These are phyloP conservation scores for Nipponacmea schrenckii DNA, from an alignment of 2,888 invertebrate species.

Conservation along the genomic window DNA sequence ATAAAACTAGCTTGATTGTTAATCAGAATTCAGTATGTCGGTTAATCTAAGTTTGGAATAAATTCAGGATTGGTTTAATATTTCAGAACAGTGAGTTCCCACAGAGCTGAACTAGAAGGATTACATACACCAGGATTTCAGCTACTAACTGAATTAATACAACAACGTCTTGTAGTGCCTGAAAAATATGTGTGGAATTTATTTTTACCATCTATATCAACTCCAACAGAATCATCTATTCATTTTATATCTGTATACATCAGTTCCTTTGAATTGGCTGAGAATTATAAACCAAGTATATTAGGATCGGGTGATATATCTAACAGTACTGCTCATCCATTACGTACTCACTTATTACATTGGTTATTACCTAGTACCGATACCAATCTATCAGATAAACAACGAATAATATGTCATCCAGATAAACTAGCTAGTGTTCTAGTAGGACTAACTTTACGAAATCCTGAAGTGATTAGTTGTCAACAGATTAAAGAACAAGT, in stretches of 20 bases:
- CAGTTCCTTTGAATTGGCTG: conserved; percentile 40
- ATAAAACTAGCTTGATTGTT: no score
- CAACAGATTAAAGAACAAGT: conserved; percentile 2
- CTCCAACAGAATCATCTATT: conserved; percentile 45
- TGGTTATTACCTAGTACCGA: conserved; percentile 50
- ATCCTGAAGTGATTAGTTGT: conserved; percentile 26
- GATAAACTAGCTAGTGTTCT: conserved; percentile 39
- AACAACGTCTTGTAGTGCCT: conserved; percentile 37
- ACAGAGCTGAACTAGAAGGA: conserved; percentile 50
- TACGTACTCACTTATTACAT: conserved; percentile 51
- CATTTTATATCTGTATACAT: conserved; percentile 44
- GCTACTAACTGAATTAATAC: conserved; percentile 46
- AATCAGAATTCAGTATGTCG: no score
- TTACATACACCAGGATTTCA: conserved; percentile 38
- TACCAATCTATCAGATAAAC: background rate
- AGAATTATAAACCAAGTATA: conserved; percentile 47
- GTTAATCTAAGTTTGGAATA: no score
- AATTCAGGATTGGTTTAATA: conserved; percentile 1
- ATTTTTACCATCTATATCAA: conserved; percentile 47
- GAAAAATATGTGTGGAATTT: conserved; percentile 60
- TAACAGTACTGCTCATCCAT: conserved; percentile 31
- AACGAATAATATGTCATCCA: conserved; percentile 28
- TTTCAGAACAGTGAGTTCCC: conserved; percentile 51
- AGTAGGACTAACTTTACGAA: conserved; percentile 40
- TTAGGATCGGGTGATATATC: conserved; percentile 27